phyloP scores from a whole-genome alignment of 2,888 invertebrate species.

The Pyrrhosoma nymphula region DNA sequence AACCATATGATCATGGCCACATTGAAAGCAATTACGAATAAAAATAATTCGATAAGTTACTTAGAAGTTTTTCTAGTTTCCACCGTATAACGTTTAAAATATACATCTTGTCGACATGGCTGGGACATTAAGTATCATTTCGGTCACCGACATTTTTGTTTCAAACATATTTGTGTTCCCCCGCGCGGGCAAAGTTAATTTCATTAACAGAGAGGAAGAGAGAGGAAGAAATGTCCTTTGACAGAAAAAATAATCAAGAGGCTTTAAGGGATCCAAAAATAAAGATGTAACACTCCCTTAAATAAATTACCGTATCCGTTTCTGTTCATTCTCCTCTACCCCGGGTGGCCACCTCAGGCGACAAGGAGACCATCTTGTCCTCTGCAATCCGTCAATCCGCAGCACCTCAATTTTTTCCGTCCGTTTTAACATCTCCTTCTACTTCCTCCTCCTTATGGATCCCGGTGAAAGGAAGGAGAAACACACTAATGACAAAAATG shows the following conservation, averaged over 20 bases:
- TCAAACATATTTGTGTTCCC: not conserved
- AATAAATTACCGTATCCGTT: not conserved
- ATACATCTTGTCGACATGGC: not conserved
- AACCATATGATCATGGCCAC: no score
- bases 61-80: not conserved
- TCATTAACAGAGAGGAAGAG: not conserved
- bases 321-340: not conserved
- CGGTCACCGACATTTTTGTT: not conserved
- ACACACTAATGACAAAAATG: slow-evolving; percentile 32
- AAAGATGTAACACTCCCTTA: not conserved
- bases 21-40: no score
- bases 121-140: not conserved
- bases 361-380: not conserved
- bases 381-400: not conserved
- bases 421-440: not conserved
- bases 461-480: not conserved
- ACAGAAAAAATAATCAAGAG: not conserved
- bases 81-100: not conserved
- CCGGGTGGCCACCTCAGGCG: not conserved
- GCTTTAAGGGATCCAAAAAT: not conserved
- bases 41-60: no score
- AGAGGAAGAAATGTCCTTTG: not conserved
- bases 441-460: not conserved
- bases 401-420: slow-evolving; percentile 3
- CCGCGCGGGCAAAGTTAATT: not conserved